Percentiles rank a stretch among this genome's conserved stretches.
phyloP scores from a whole-genome alignment of 2,888 invertebrate species.

The Sminthurinus aureus region DNA sequence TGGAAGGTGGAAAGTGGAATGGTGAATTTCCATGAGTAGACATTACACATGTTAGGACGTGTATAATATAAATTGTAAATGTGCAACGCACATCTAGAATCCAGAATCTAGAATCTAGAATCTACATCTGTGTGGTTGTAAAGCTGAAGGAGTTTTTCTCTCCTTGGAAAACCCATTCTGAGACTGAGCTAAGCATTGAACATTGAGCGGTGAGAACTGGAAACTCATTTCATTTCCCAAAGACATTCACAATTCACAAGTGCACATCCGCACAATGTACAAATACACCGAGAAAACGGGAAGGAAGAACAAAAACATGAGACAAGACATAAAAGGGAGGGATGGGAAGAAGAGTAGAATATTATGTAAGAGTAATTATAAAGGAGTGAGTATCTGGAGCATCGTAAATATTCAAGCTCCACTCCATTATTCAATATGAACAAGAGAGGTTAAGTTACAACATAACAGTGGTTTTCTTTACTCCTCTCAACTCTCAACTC shows the following conservation, averaged over 20 bases:
- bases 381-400: constrained; percentile 16
- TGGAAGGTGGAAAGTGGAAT: background rate
- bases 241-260: no score
- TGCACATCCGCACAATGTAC: background rate
- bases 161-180: background rate
- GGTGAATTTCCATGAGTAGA: background rate
- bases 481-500: constrained; percentile 12
- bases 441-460: constrained; percentile 20
- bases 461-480: constrained; percentile 4
- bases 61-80: no score
- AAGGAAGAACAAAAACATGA: background rate
- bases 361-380: constrained; percentile 25
- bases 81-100: no score
- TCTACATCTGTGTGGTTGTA: background rate
- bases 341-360: background rate
- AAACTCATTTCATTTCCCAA: no score
- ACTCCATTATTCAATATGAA: constrained; percentile 31
- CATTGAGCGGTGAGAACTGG: background rate
- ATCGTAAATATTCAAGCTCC: constrained; percentile 33
- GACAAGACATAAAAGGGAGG: no score
- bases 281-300: no score
- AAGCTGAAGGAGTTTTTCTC: background rate
- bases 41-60: background rate
- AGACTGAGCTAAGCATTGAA: no score
- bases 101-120: background rate